Percentiles rank a stretch among this genome's conserved stretches.
These are phyloP conservation scores for Sandelia bainsii DNA, from an alignment of 2,797 vertebrate genomes.

Conservation along the genomic window DNA sequence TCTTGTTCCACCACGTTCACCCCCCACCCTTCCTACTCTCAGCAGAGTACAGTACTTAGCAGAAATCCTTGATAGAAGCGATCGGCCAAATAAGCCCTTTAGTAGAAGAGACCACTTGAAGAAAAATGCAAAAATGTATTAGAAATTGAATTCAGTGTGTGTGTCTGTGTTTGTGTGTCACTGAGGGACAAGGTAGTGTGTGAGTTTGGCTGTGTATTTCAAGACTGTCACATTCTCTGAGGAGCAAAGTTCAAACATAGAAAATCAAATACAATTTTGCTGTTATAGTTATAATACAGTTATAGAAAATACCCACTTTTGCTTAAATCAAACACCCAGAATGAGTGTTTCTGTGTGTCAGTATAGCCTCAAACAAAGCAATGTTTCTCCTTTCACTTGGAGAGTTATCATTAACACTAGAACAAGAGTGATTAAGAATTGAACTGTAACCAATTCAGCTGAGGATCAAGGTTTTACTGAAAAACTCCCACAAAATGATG, in stretches of 20 bases:
- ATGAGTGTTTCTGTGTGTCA: background rate
- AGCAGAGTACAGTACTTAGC: slow-evolving; percentile 62
- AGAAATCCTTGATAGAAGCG: slow-evolving; percentile 75
- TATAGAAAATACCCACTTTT: slow-evolving; percentile 12
- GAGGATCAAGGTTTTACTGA: slow-evolving; percentile 35
- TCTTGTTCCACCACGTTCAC: slow-evolving; percentile 41
- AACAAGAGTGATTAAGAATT: slow-evolving; percentile 30
- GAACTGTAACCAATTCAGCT: slow-evolving; percentile 13
- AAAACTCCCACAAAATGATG: slow-evolving; percentile 4
- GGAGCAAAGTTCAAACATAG: slow-evolving; percentile 35
- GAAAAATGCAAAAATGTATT: slow-evolving; percentile 72
- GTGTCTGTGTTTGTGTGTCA: slow-evolving; percentile 11
- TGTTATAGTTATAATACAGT: background rate
- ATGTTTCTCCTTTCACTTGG: slow-evolving; percentile 7
- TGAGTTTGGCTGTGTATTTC: slow-evolving; percentile 11
- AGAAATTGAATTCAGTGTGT: slow-evolving; percentile 57
- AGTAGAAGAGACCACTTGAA: slow-evolving; percentile 77
- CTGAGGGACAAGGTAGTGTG: slow-evolving; percentile 24
- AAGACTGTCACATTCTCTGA: background rate
- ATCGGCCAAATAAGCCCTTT: slow-evolving; percentile 70
- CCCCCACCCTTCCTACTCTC: slow-evolving; percentile 26
- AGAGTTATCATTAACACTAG: slow-evolving; percentile 15
- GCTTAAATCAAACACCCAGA: slow-evolving; percentile 2
- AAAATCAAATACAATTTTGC: slow-evolving; percentile 28
- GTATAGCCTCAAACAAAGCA: slow-evolving; percentile 11